A percentile compares a stretch with the other conserved stretches of the same genome.
Conservation (phyloP, 2,113 vertebrate species). For the Lagopus muta region DNA sequence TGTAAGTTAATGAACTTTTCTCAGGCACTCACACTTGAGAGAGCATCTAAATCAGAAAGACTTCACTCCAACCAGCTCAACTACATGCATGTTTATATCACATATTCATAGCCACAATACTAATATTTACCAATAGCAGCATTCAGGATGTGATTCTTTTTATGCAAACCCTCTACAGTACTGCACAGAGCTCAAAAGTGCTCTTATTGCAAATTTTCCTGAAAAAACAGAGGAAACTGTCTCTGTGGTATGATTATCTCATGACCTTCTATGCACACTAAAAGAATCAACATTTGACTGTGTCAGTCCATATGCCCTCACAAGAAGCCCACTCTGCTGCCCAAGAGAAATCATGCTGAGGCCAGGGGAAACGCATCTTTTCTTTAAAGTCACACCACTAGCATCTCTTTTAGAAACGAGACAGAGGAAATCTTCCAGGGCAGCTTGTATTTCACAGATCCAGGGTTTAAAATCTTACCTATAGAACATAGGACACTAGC, state of each 20-base stretch:
- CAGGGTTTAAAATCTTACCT: not conserved
- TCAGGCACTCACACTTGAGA: not conserved
- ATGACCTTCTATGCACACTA: not conserved
- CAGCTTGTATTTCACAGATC: not conserved
- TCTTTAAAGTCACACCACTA: not conserved
- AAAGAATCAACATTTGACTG: not conserved
- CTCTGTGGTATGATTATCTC: not conserved
- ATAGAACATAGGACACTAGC: not conserved
- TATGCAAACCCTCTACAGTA: not conserved
- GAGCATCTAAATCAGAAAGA: not conserved
- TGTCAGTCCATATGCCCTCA: not conserved
- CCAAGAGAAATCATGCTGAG: not conserved
- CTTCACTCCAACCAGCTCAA: not conserved
- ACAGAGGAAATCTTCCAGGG: not conserved
- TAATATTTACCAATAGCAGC: not conserved
- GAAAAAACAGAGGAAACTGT: not conserved
- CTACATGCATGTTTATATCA: not conserved
- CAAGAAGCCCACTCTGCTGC: not conserved
- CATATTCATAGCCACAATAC: not conserved
- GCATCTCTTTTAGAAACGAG: not conserved
- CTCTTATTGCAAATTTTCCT: not conserved
- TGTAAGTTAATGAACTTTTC: slow-evolving; percentile 22
- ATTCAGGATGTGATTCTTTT: not conserved
- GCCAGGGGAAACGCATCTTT: not conserved
- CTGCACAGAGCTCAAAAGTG: not conserved